Percentiles rank a stretch among this genome's conserved stretches.
These are phyloP conservation scores for Podotricha telesiphe DNA, from an alignment of 2,888 invertebrate species.

Conservation along the genomic window DNA sequence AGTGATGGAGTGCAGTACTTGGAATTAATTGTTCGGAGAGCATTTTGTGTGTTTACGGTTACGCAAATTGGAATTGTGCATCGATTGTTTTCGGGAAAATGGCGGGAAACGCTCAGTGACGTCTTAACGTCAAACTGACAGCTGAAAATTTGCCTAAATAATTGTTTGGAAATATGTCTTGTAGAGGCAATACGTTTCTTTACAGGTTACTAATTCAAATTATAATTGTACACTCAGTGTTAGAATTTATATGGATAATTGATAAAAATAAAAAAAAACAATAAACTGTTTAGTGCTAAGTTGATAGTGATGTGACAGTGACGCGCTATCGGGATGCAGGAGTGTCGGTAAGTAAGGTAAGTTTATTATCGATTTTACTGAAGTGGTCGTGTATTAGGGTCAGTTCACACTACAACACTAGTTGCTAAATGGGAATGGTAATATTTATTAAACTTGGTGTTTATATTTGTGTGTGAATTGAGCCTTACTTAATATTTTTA, in stretches of 20 bases:
- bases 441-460: constrained; percentile 1
- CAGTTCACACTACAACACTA: constrained; percentile 9
- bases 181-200: background rate
- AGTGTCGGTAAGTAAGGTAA: constrained; percentile 28
- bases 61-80: background rate
- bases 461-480: constrained; percentile 4
- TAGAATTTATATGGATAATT: constrained; percentile 10
- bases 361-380: constrained; percentile 24
- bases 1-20: background rate
- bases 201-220: constrained; percentile 11
- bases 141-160: background rate
- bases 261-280: constrained; percentile 1
- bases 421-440: constrained; percentile 15
- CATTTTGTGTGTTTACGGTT: background rate
- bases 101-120: background rate
- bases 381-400: constrained; percentile 15
- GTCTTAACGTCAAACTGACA: constrained; percentile 5
- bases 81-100: background rate
- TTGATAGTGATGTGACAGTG: constrained; percentile 34
- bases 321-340: constrained; percentile 1
- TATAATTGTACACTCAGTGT: constrained; percentile 18
- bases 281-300: constrained; percentile 9
- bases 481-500: constrained; percentile 24
- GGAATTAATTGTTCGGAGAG: no score
- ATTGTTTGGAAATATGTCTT: background rate